Conservation (phyloP, 2,888 invertebrate species). For the Melikaiella ostensackeni region DNA sequence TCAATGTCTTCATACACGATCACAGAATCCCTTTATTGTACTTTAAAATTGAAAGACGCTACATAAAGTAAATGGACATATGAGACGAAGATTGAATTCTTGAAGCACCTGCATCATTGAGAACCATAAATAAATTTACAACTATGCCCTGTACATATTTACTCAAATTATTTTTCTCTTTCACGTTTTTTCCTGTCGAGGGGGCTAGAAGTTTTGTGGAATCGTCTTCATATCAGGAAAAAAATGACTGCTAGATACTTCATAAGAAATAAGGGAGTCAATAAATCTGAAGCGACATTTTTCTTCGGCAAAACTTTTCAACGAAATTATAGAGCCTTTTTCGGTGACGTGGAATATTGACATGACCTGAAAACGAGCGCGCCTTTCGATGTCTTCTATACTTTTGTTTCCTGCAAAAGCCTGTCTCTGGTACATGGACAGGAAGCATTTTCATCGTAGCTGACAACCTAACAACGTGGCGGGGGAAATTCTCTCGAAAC, state of each 20-base stretch:
- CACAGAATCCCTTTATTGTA: neutral
- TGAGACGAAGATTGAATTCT: neutral
- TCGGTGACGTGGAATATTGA: constrained; percentile 26
- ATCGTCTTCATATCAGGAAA: too few species aligned
- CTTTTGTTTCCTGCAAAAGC: constrained; percentile 52
- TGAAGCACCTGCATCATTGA: neutral
- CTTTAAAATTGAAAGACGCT: neutral
- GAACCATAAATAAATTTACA: too few species aligned
- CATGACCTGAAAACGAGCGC: constrained; percentile 46
- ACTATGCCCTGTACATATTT: too few species aligned
- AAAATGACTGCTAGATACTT: neutral
- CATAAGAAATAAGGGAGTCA: neutral
- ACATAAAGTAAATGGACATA: neutral
- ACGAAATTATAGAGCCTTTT: constrained; percentile 6
- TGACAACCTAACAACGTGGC: constrained; percentile 52
- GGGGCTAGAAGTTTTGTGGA: too few species aligned
- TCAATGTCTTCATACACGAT: neutral
- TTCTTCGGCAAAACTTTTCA: constrained; percentile 4
- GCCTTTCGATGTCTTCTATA: constrained; percentile 44
- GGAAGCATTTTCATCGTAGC: constrained; percentile 48
- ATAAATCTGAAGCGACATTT: neutral
- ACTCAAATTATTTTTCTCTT: neutral
- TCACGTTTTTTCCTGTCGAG: too few species aligned
- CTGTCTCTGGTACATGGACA: constrained; percentile 42
- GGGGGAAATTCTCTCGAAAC: constrained; percentile 47